Percentiles rank a stretch among this genome's conserved stretches.
phyloP scores from a whole-genome alignment of 2,113 vertebrate species.

The Trematomus loennbergii region DNA sequence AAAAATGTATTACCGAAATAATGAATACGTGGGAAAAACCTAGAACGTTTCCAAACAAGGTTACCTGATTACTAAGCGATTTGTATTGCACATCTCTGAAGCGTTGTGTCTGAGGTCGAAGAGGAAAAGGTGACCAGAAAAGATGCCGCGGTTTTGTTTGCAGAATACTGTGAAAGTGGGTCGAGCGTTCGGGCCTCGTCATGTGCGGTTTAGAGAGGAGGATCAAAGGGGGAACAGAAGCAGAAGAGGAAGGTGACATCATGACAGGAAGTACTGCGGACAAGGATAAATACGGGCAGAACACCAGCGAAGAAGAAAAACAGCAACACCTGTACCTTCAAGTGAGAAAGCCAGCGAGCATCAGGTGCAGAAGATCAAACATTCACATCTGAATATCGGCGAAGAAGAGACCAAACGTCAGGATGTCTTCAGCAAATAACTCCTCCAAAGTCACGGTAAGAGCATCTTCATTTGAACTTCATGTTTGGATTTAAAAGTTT shows the following conservation, averaged over 20 bases:
- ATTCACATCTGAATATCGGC: neutral
- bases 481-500: too few relatives aligned
- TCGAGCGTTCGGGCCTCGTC: conserved; percentile 19
- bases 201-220: conserved; percentile 46
- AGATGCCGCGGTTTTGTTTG: conserved; percentile 2
- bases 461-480: neutral
- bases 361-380: neutral
- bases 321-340: neutral
- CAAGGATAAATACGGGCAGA: conserved; percentile 57
- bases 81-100: too few relatives aligned
- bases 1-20: too few relatives aligned
- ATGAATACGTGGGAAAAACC: too few relatives aligned
- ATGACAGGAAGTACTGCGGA: conserved; percentile 14
- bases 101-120: too few relatives aligned
- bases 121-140: conserved; percentile 55
- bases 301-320: conserved; percentile 1
- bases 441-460: conserved; percentile 43
- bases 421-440: conserved; percentile 29
- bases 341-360: neutral
- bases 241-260: conserved; percentile 45
- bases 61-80: too few relatives aligned
- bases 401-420: neutral
- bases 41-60: too few relatives aligned
- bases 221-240: conserved; percentile 33
- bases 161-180: conserved; percentile 55